Evolutionary conservation across 1,140 invertebrate genomes (phyloP).

Genomic region (Samia ricini): DNA sequence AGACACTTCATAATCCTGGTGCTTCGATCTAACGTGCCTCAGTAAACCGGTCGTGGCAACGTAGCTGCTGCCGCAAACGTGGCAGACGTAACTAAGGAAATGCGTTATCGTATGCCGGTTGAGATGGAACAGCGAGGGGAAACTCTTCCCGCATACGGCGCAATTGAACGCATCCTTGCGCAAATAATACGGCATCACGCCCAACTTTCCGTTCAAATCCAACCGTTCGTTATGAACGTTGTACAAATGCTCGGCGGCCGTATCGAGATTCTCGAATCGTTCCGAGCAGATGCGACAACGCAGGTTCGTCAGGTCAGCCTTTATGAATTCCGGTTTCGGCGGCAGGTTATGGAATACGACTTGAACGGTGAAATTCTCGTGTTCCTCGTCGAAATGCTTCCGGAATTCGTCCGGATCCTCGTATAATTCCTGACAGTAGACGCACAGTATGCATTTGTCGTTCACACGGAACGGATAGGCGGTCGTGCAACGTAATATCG

Average conservation of each 20-base stretch:
- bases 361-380: slow-evolving; percentile 47
- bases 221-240: slow-evolving; percentile 34
- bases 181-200: slow-evolving; percentile 59
- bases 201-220: slow-evolving; percentile 43
- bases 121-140: slow-evolving; percentile 55
- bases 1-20: slow-evolving; percentile 52
- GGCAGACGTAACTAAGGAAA: slow-evolving; percentile 59
- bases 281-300: slow-evolving; percentile 45
- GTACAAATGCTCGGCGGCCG: slow-evolving; percentile 41
- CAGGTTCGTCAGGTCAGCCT: slow-evolving; percentile 56
- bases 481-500: slow-evolving; percentile 52
- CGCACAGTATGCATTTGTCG: slow-evolving; percentile 66
- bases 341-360: slow-evolving; percentile 59
- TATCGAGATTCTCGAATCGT: slow-evolving; percentile 33
- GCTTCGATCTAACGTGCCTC: slow-evolving; percentile 51
- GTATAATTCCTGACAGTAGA: slow-evolving; percentile 65
- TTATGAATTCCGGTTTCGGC: slow-evolving; percentile 59
- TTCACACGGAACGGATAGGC: slow-evolving; percentile 66
- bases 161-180: slow-evolving; percentile 46
- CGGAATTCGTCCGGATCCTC: slow-evolving; percentile 57
- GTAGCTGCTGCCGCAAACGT: slow-evolving; percentile 63
- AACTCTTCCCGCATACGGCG: slow-evolving; percentile 51
- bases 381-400: slow-evolving; percentile 56
- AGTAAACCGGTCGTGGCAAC: slow-evolving; percentile 54
- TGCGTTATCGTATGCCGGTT: slow-evolving; percentile 64